Percentiles rank a stretch among this genome's conserved stretches.
Conservation (phyloP, 1,140 invertebrate genomes). For the Camponotus vicinus region DNA sequence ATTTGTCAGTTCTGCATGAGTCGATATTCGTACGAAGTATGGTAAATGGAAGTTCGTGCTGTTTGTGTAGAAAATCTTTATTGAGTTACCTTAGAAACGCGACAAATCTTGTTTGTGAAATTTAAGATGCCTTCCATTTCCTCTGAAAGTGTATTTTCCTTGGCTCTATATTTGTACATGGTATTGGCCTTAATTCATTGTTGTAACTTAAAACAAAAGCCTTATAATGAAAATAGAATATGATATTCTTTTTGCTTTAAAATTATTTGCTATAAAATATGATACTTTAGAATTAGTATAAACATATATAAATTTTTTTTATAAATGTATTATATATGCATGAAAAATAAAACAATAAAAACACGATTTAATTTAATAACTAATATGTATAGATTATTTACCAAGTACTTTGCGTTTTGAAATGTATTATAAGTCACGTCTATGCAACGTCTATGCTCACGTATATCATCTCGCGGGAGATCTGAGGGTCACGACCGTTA, state of each 20-base stretch:
- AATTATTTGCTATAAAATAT: not conserved
- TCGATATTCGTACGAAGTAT: conserved; percentile 7
- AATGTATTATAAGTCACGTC: not conserved
- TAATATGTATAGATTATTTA: not conserved
- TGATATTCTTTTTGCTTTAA: not conserved
- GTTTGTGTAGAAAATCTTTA: conserved; percentile 62
- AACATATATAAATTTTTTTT: not conserved
- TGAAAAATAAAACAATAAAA: not conserved
- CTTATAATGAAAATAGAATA: not conserved
- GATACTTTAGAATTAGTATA: not conserved
- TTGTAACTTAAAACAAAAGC: not conserved
- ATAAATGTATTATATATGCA: not conserved
- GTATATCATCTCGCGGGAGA: conserved; percentile 19
- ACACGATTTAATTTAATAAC: not conserved
- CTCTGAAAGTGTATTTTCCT: conserved; percentile 31
- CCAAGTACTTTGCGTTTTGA: not conserved
- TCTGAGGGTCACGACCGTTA: conserved; percentile 16
- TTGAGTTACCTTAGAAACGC: conserved; percentile 66
- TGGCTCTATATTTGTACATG: conserved; percentile 8
- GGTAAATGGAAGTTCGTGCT: conserved; percentile 26
- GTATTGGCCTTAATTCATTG: not conserved
- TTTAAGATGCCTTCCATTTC: conserved; percentile 66
- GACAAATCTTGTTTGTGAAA: conserved; percentile 64
- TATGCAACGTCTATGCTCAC: not conserved
- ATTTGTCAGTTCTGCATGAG: conserved; percentile 23